These are phyloP conservation scores for Eupleurogrammus muticus DNA, from an alignment of 2,797 vertebrate species.

Conservation along the genomic window DNA sequence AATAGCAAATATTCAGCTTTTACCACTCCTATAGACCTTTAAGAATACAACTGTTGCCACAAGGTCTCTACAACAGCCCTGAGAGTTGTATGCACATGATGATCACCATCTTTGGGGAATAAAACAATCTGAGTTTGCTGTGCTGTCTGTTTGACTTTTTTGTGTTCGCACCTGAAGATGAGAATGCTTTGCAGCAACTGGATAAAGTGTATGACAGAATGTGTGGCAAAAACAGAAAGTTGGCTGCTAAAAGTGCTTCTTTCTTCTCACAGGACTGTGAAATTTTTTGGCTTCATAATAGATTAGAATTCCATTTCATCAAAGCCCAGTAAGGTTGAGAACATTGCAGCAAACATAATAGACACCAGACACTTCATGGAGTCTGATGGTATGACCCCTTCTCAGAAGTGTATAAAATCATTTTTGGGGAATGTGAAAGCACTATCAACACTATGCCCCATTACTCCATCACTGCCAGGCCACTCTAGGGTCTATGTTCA, in stretches of 20 bases:
- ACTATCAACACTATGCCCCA: neutral
- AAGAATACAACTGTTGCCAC: conserved; percentile 21
- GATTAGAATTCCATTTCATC: conserved; percentile 9
- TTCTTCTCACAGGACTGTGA: conserved; percentile 34
- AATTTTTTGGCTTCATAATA: conserved; percentile 31
- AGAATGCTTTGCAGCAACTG: neutral
- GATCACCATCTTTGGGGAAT: conserved; percentile 42
- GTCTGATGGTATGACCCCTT: conserved; percentile 16
- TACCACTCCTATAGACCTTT: too few relatives aligned
- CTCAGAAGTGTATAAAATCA: neutral
- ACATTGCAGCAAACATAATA: conserved; percentile 4
- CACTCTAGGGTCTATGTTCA: conserved; percentile 30
- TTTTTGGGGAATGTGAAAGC: conserved; percentile 26
- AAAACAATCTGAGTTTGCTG: conserved; percentile 29
- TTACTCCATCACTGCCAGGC: conserved; percentile 32
- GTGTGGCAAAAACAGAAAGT: conserved; percentile 20
- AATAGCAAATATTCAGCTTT: too few relatives aligned
- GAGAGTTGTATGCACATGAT: conserved; percentile 42
- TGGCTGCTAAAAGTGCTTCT: conserved; percentile 36
- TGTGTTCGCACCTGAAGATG: conserved; percentile 3
- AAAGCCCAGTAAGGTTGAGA: conserved; percentile 25
- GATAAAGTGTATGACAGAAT: conserved; percentile 29
- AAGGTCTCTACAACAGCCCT: conserved; percentile 44
- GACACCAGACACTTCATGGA: conserved; percentile 28
- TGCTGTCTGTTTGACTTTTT: conserved; percentile 32